Evolutionary conservation across 2,888 invertebrate species (phyloP).

Genomic region (Cerceris rybyensis): DNA sequence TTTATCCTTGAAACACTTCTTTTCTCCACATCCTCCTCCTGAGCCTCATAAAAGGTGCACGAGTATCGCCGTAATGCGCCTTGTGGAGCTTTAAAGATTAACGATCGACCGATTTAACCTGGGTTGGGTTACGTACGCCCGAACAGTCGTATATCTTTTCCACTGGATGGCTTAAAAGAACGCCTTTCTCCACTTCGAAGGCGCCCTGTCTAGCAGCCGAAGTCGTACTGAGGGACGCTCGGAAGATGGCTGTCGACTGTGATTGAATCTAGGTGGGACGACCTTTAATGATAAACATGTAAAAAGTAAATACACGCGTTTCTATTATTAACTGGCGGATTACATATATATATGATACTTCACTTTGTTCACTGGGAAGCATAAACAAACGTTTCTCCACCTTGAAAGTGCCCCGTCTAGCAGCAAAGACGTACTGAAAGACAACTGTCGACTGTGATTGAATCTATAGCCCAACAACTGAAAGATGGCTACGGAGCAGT

Average conservation of each 20-base stretch:
- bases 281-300: too few species aligned
- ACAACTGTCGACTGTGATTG: too few species aligned
- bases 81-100: slow-evolving; percentile 50
- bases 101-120: slow-evolving; percentile 56
- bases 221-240: neutral
- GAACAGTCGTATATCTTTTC: slow-evolving; percentile 45
- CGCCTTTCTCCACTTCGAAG: slow-evolving; percentile 1
- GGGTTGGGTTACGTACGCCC: slow-evolving; percentile 25
- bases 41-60: slow-evolving; percentile 14
- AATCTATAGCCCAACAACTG: too few species aligned
- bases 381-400: slow-evolving; percentile 21
- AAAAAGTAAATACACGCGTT: too few species aligned
- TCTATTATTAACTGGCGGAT: too few species aligned
- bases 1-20: slow-evolving; percentile 10
- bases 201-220: neutral
- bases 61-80: slow-evolving; percentile 29
- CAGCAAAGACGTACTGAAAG: neutral
- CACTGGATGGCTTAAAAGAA: slow-evolving; percentile 29
- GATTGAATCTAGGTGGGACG: too few species aligned
- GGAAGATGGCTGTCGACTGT: too few species aligned
- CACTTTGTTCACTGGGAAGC: slow-evolving; percentile 31
- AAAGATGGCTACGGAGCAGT: too few species aligned
- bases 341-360: too few species aligned
- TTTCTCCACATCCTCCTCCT: neutral
- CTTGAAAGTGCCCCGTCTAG: neutral